Evolutionary conservation across 2,113 vertebrate genomes (phyloP).

Genomic region (Catagonus wagneri): DNA sequence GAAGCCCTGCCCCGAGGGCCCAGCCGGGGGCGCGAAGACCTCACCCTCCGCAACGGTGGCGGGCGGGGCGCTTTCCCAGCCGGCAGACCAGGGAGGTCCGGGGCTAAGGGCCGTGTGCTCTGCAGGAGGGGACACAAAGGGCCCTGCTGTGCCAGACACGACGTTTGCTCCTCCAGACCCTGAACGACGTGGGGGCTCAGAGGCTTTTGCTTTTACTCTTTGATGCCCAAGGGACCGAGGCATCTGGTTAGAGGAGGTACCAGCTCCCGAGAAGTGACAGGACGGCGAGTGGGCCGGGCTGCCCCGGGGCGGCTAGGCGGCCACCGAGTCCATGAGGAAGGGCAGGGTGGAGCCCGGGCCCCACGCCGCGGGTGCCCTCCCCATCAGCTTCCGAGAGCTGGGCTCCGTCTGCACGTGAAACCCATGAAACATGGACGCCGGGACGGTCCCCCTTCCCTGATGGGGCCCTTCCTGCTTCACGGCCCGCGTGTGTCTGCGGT

Average conservation of each 20-base stretch:
- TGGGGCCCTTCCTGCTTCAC: neutral
- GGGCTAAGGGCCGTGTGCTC: neutral
- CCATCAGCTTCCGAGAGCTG: neutral
- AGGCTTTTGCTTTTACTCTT: neutral
- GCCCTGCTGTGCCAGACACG: neutral
- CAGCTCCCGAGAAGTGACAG: neutral
- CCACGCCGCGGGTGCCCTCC: neutral
- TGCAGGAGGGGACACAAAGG: neutral
- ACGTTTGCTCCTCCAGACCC: neutral
- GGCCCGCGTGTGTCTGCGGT: fast-evolving
- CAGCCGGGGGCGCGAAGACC: neutral
- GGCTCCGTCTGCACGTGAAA: too few relatives aligned
- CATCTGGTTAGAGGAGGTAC: neutral
- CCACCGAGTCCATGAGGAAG: neutral
- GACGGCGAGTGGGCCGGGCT: too few relatives aligned
- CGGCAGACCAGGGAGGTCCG: neutral
- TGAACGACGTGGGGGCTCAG: neutral
- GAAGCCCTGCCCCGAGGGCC: too few relatives aligned
- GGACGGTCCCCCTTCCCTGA: neutral
- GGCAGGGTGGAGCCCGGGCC: neutral
- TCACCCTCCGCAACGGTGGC: neutral
- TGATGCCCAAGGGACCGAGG: neutral
- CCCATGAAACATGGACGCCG: neutral
- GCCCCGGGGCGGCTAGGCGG: neutral
- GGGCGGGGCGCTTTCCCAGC: too few relatives aligned